phyloP scores from a whole-genome alignment of 30 jellyfish, hydroid and myxozoan species.

The Phacellophora camtschatica region DNA sequence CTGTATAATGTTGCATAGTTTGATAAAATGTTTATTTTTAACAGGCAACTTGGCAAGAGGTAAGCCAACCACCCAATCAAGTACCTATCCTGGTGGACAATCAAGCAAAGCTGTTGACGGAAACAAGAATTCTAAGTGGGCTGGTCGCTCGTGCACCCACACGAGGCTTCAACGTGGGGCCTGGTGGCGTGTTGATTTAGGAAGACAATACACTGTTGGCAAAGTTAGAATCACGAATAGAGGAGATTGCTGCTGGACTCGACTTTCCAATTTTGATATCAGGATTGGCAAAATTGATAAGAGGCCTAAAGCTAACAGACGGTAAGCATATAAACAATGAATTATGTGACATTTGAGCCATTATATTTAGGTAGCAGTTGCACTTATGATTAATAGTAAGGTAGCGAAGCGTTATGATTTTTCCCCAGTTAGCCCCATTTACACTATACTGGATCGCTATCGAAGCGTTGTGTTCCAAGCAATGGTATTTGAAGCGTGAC shows the following conservation, averaged over 20 bases:
- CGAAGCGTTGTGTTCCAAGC: no score
- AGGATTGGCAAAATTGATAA: constrained; percentile 52
- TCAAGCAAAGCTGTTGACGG: constrained; percentile 67
- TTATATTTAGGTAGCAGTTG: no score
- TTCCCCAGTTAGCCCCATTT: no score
- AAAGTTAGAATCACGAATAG: constrained; percentile 48
- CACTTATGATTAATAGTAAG: no score
- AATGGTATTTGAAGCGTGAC: no score
- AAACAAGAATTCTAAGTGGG: constrained; percentile 46
- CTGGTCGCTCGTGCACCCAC: constrained; percentile 60
- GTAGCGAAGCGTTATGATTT: no score
- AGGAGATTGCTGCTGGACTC: constrained; percentile 62
- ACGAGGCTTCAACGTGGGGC: constrained; percentile 54
- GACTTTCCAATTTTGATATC: constrained; percentile 49
- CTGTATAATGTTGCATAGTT: no score
- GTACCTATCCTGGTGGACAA: constrained; percentile 61
- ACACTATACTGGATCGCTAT: no score
- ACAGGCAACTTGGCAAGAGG: constrained; percentile 59
- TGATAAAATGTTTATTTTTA: not conserved
- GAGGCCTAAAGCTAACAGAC: constrained; percentile 48
- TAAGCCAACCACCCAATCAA: constrained; percentile 58
- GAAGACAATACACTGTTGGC: constrained; percentile 33
- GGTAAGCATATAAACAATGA: no score
- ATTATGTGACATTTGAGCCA: no score
- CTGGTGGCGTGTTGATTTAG: constrained; percentile 69